These are phyloP conservation scores for Antennarius maculatus DNA, from an alignment of 2,797 vertebrate genomes.

Conservation along the genomic window DNA sequence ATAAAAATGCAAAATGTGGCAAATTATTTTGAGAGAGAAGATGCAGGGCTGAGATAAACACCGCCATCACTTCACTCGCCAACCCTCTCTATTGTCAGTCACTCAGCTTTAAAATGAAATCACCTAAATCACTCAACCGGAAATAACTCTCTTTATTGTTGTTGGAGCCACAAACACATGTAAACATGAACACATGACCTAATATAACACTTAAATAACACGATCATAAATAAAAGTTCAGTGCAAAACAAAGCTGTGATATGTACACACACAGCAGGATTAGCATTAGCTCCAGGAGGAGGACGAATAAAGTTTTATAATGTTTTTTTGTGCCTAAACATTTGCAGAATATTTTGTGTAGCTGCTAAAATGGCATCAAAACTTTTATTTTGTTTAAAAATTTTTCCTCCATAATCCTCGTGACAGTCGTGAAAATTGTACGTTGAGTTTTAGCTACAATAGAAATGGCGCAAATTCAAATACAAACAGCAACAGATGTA, in stretches of 20 bases:
- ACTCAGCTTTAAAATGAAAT: background rate
- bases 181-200: slow-evolving; percentile 55
- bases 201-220: slow-evolving; percentile 47
- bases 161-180: slow-evolving; percentile 49
- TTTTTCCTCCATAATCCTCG: slow-evolving; percentile 13
- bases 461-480: slow-evolving; percentile 28
- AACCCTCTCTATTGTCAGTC: background rate
- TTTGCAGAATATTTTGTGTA: slow-evolving; percentile 26
- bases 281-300: too few species aligned
- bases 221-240: slow-evolving; percentile 62
- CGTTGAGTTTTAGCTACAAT: slow-evolving; percentile 14
- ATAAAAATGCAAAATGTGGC: too few species aligned
- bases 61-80: background rate
- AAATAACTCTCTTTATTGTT: slow-evolving; percentile 44
- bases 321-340: too few species aligned
- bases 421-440: slow-evolving; percentile 27
- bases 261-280: slow-evolving; percentile 11
- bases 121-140: slow-evolving; percentile 21
- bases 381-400: too few species aligned
- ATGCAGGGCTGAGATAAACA: too few species aligned
- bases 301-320: too few species aligned
- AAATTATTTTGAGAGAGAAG: too few species aligned
- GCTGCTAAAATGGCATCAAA: slow-evolving; percentile 32
- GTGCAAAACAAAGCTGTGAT: background rate
- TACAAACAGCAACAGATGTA: slow-evolving; percentile 31